Conservation (phyloP, 2,888 invertebrate species). For the Pseudanteris insignis region DNA sequence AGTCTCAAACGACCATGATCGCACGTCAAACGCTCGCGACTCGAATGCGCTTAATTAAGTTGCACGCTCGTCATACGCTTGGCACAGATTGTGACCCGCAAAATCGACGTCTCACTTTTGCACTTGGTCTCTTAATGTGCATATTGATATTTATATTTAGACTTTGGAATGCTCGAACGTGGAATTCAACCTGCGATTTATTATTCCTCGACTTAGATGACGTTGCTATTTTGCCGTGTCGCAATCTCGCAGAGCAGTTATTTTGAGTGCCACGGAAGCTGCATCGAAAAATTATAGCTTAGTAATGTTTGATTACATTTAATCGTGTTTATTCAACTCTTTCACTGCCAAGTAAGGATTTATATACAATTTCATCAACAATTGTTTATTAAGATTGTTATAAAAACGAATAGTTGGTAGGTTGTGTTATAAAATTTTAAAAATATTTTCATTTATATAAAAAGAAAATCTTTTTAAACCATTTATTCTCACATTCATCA, state of each 20-base stretch:
- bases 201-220: constrained; percentile 34
- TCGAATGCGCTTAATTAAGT: constrained; percentile 44
- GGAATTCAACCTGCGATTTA: constrained; percentile 17
- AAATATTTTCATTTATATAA: too few relatives aligned
- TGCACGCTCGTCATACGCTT: constrained; percentile 36
- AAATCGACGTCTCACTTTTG: constrained; percentile 34
- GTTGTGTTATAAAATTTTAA: too few relatives aligned
- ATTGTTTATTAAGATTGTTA: too few relatives aligned
- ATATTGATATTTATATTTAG: constrained; percentile 41
- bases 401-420: too few relatives aligned
- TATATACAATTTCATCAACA: too few relatives aligned
- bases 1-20: constrained; percentile 55
- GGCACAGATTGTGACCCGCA: constrained; percentile 27
- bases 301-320: neutral
- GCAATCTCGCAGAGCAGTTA: constrained; percentile 10
- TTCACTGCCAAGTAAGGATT: too few relatives aligned
- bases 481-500: too few relatives aligned
- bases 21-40: constrained; percentile 46
- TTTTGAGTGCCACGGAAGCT: constrained; percentile 30
- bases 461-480: too few relatives aligned
- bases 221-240: constrained; percentile 8
- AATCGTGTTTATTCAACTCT: constrained; percentile 8
- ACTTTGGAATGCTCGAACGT: constrained; percentile 19
- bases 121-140: constrained; percentile 23
- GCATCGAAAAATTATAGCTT: constrained; percentile 7